A percentile compares a stretch with the other conserved stretches of the same genome.
These are phyloP conservation scores for Philopotamus ludificatus DNA, from an alignment of 1,140 invertebrate genomes.

Conservation along the genomic window DNA sequence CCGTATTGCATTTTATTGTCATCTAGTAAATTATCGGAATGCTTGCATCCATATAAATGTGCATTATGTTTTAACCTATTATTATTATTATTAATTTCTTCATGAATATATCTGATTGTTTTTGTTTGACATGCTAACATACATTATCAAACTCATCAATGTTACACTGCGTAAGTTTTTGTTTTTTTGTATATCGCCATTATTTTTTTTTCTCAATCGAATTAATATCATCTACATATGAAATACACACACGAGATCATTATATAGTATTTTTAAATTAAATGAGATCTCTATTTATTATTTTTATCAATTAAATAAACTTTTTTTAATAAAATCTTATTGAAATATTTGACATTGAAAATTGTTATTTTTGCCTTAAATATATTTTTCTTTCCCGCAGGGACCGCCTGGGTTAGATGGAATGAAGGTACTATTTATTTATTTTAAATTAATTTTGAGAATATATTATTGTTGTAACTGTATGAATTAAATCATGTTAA, in stretches of 20 bases:
- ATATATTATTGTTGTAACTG: not conserved
- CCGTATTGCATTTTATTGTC: no score
- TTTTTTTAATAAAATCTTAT: not conserved
- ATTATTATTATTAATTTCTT: slow-evolving; percentile 40
- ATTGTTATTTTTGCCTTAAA: slow-evolving; percentile 27
- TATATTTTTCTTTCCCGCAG: slow-evolving; percentile 49
- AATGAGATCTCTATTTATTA: not conserved
- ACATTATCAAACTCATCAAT: slow-evolving; percentile 39
- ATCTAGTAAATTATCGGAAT: no score
- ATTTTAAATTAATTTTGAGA: not conserved
- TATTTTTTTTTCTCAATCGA: no score
- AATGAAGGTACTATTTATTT: slow-evolving; percentile 61
- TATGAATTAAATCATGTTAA: slow-evolving; percentile 14
- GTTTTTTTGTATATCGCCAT: slow-evolving; percentile 25
- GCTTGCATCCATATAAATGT: slow-evolving; percentile 23
- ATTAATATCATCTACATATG: no score
- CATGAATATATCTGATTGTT: slow-evolving; percentile 40
- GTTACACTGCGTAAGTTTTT: slow-evolving; percentile 40
- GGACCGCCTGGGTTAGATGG: slow-evolving; percentile 65
- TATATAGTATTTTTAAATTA: not conserved
- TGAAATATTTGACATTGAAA: not conserved
- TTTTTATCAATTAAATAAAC: not conserved
- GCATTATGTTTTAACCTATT: slow-evolving; percentile 19
- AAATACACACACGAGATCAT: not conserved
- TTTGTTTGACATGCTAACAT: slow-evolving; percentile 43